Conservation (phyloP, 2,888 invertebrate species). For the Drosophila tripunctata region DNA sequence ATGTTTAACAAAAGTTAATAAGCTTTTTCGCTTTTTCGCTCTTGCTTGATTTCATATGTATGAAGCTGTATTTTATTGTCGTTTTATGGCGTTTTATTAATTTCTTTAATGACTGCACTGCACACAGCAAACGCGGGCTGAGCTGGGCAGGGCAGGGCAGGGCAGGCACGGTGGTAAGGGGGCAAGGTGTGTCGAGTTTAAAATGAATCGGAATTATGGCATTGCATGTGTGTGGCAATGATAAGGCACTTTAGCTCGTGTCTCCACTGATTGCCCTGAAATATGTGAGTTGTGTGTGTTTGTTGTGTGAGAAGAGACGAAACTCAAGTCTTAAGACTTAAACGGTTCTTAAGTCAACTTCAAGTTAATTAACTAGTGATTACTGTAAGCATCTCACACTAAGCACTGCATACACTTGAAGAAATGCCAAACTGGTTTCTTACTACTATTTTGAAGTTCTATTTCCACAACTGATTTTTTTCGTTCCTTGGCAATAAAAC, state of each 20-base stretch:
- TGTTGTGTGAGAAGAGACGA: neutral
- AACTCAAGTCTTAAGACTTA: slow-evolving; percentile 9
- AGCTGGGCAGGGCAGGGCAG: neutral
- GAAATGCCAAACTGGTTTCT: neutral
- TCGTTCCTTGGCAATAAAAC: slow-evolving; percentile 18
- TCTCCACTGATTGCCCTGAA: slow-evolving; percentile 26
- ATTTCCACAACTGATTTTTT: neutral
- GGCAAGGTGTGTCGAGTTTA: slow-evolving; percentile 22
- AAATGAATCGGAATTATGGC: slow-evolving; percentile 48
- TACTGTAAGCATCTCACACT: slow-evolving; percentile 1
- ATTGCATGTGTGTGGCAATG: slow-evolving; percentile 47
- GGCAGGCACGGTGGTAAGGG: neutral
- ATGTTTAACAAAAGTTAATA: slow-evolving; percentile 70
- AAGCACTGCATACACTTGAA: slow-evolving; percentile 7
- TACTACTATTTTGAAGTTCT: neutral
- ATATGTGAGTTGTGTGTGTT: neutral
- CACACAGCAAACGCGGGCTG: slow-evolving; percentile 27
- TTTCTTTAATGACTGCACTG: slow-evolving; percentile 53
- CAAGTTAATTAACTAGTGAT: slow-evolving; percentile 15
- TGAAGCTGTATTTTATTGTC: slow-evolving; percentile 65
- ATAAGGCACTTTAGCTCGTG: slow-evolving; percentile 51
- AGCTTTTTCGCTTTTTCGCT: slow-evolving; percentile 60
- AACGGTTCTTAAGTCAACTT: slow-evolving; percentile 28
- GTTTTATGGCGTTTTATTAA: slow-evolving; percentile 74
- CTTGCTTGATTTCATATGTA: slow-evolving; percentile 62